Conservation (phyloP, 2,113 vertebrate genomes). For the Smithornis capensis region DNA sequence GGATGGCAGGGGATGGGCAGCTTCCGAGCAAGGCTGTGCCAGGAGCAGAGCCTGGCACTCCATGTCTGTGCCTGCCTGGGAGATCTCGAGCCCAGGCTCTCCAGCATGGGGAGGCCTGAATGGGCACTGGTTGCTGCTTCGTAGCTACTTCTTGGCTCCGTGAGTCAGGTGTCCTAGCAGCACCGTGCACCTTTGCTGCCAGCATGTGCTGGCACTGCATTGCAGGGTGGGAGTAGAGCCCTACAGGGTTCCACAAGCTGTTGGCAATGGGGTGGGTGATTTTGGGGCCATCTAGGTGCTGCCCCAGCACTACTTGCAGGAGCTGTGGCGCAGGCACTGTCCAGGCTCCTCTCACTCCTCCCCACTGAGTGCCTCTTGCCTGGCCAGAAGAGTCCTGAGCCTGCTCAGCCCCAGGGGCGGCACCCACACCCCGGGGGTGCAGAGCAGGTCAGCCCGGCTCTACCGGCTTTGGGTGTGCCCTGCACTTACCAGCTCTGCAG, state of each 20-base stretch:
- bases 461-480: background rate
- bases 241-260: background rate
- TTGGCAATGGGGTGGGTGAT: fast-evolving
- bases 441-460: conserved; percentile 55
- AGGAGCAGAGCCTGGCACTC: background rate
- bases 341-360: background rate
- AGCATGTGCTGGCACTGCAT: background rate
- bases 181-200: background rate
- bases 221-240: background rate
- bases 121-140: background rate
- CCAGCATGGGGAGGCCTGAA: fast-evolving
- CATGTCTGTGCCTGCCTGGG: fast-evolving
- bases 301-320: background rate
- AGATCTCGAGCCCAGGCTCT: fast-evolving
- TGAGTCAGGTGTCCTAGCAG: background rate
- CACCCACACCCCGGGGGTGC: background rate
- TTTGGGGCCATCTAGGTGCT: background rate
- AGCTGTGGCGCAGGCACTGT: background rate
- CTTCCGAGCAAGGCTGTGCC: background rate
- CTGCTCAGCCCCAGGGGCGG: background rate
- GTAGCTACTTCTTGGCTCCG: background rate
- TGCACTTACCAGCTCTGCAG: background rate
- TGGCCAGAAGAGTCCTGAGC: background rate
- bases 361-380: background rate
- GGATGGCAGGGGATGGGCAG: background rate